Evolutionary conservation across 2,797 vertebrate species (phyloP).

Genomic region (Acrossocheilus wenchowensis): DNA sequence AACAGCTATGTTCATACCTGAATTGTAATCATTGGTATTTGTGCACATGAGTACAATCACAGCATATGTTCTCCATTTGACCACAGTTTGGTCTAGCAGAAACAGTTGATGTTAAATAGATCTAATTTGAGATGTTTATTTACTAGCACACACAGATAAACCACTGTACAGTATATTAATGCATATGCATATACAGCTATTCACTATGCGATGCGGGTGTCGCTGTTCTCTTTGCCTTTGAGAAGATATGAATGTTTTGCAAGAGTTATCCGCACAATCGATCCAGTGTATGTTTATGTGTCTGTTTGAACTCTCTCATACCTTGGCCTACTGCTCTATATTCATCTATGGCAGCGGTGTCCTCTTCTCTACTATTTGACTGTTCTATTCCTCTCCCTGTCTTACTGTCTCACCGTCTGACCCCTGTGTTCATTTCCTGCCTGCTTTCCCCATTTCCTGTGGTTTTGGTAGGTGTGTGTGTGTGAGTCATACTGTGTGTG

Average conservation of each 20-base stretch:
- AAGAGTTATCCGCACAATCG: background rate
- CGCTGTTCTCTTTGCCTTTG: background rate
- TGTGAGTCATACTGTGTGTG: slow-evolving; percentile 33
- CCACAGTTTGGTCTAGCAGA: background rate
- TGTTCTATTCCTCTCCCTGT: background rate
- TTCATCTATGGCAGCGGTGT: background rate
- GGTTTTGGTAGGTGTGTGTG: slow-evolving; percentile 34
- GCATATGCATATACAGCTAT: background rate
- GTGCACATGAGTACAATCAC: background rate
- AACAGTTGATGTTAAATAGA: background rate
- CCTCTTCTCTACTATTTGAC: background rate
- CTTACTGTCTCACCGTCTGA: slow-evolving; percentile 9
- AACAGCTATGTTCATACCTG: background rate
- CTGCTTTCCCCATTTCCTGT: background rate
- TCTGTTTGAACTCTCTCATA: background rate
- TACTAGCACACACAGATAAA: slow-evolving; percentile 15
- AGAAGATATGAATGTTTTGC: background rate
- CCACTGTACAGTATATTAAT: background rate
- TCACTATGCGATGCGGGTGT: background rate
- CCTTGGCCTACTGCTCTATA: slow-evolving; percentile 24
- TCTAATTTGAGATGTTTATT: background rate
- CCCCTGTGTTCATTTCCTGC: slow-evolving; percentile 11
- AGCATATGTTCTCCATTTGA: background rate
- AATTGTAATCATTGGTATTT: background rate
- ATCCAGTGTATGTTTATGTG: background rate